Evolutionary conservation across 2,888 invertebrate species (phyloP).

Genomic region (Balanococcus diminutus): DNA sequence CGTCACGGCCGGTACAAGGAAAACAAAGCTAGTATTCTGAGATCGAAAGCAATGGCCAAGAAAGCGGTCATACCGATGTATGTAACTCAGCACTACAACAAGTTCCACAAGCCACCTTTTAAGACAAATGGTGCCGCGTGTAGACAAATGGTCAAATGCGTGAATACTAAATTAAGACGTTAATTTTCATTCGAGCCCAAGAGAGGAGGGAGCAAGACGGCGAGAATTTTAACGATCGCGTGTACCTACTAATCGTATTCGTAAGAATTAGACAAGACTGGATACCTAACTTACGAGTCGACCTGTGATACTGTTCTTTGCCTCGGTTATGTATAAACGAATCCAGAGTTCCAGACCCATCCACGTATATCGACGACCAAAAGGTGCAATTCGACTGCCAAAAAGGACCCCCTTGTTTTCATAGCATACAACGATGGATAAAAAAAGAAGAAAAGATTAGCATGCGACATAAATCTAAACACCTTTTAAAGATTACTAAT

Average conservation of each 20-base stretch:
- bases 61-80: constrained; percentile 24
- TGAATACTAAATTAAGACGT: background rate
- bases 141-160: background rate
- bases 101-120: constrained; percentile 45
- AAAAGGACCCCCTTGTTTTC: background rate
- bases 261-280: background rate
- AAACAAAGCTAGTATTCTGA: constrained; percentile 30
- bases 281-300: background rate
- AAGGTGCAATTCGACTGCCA: background rate
- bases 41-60: background rate
- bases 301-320: background rate
- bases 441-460: background rate
- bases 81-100: constrained; percentile 18
- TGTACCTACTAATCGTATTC: background rate
- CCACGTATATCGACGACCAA: background rate
- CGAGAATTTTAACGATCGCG: constrained; percentile 3
- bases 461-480: constrained; percentile 13
- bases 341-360: too few species aligned
- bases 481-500: too few species aligned
- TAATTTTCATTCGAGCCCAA: background rate
- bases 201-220: background rate
- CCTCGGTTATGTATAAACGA: background rate
- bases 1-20: background rate
- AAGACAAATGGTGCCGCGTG: constrained; percentile 31
- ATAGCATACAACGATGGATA: background rate